These are phyloP conservation scores for Zonotrichia leucophrys DNA, from an alignment of 2,113 vertebrate species.

Conservation along the genomic window DNA sequence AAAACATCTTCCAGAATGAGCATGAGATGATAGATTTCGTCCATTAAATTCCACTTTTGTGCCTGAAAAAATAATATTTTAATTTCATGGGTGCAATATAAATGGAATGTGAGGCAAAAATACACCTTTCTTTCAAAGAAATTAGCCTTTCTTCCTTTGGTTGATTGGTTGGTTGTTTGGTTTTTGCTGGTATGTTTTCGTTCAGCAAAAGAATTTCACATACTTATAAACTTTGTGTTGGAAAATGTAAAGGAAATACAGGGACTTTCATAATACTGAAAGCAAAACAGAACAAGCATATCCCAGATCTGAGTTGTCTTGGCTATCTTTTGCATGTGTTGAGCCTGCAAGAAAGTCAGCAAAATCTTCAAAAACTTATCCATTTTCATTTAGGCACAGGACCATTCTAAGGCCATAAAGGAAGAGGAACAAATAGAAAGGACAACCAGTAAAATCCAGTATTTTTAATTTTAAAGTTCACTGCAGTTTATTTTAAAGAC, in stretches of 20 bases:
- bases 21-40: not conserved
- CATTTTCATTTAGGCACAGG: not conserved
- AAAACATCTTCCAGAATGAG: not conserved
- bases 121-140: not conserved
- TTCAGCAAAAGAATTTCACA: not conserved
- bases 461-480: not conserved
- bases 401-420: not conserved
- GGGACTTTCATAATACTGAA: not conserved
- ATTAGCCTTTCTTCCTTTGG: not conserved
- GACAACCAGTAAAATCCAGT: not conserved
- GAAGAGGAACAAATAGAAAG: not conserved
- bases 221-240: not conserved
- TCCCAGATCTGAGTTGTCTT: not conserved
- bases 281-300: not conserved
- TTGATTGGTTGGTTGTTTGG: not conserved
- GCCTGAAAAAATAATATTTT: not conserved
- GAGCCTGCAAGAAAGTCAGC: not conserved
- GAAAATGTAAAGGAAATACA: not conserved
- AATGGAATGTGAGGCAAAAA: not conserved
- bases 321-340: not conserved
- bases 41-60: not conserved
- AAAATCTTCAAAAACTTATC: not conserved
- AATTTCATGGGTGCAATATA: not conserved
- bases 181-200: not conserved
- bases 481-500: not conserved